phyloP scores from a whole-genome alignment of 2,797 vertebrate genomes.

The Pempheris klunzingeri region DNA sequence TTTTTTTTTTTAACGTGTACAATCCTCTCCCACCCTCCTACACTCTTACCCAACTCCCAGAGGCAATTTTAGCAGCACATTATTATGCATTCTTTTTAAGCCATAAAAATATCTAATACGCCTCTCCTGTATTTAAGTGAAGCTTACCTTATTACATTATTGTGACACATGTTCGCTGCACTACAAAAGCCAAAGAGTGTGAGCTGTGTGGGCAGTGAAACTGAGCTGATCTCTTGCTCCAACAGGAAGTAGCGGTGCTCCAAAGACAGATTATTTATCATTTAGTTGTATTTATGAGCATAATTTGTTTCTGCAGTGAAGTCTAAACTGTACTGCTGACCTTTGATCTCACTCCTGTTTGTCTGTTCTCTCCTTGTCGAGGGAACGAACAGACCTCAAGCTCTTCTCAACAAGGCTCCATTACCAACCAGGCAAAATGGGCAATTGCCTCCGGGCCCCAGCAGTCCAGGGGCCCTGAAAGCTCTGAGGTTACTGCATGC shows the following conservation, averaged over 20 bases:
- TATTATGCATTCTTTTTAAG: conserved; percentile 73
- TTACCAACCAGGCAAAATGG: conserved; percentile 37
- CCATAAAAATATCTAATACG: conserved; percentile 70
- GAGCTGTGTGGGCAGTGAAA: conserved; percentile 71
- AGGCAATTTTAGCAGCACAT: conserved; percentile 65
- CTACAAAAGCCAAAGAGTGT: conserved; percentile 63
- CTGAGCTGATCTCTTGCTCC: conserved; percentile 46
- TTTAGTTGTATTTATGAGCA: conserved; percentile 67
- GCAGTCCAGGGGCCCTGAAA: conserved; percentile 13
- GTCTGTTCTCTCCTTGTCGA: conserved; percentile 38
- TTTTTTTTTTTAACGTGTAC: conserved; percentile 33
- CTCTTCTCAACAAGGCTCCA: conserved; percentile 17
- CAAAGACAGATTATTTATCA: conserved; percentile 74
- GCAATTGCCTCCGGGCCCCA: conserved; percentile 9
- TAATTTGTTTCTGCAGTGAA: conserved; percentile 62
- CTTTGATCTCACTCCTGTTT: conserved; percentile 58
- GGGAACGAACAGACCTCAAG: conserved; percentile 14
- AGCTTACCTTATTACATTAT: conserved; percentile 80
- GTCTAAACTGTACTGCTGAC: conserved; percentile 63
- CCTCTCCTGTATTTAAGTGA: conserved; percentile 73
- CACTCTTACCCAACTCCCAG: conserved; percentile 68
- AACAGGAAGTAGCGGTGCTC: conserved; percentile 63
- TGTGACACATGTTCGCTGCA: conserved; percentile 69
- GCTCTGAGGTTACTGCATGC: conserved; percentile 58
- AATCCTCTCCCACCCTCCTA: conserved; percentile 73